These are phyloP conservation scores for Silurus aristotelis DNA, from an alignment of 2,797 vertebrate species.

Conservation along the genomic window DNA sequence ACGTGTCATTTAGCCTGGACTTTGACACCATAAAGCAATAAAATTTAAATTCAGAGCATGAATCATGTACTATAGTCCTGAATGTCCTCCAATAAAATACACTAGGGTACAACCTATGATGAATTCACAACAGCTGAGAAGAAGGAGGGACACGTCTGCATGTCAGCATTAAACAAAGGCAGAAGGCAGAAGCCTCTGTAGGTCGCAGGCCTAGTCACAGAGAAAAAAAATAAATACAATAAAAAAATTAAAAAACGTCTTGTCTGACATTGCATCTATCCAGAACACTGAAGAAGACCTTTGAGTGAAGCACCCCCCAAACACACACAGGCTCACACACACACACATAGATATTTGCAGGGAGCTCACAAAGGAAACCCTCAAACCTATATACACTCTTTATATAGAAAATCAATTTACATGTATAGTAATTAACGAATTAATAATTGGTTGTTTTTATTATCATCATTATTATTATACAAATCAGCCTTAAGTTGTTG, in stretches of 20 bases:
- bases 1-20: constrained; percentile 57
- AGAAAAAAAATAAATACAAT: constrained; percentile 32
- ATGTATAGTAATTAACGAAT: neutral
- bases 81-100: neutral
- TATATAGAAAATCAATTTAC: neutral
- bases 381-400: neutral
- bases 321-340: constrained; percentile 40
- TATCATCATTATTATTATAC: neutral
- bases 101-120: neutral
- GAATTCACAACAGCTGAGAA: constrained; percentile 1
- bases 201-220: neutral
- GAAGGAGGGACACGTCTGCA: neutral
- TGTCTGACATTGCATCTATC: constrained; percentile 52
- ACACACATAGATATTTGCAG: constrained; percentile 46
- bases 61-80: constrained; percentile 55
- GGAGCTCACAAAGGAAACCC: constrained; percentile 13
- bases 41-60: constrained; percentile 27
- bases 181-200: neutral
- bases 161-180: neutral
- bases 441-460: too few species aligned
- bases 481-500: neutral
- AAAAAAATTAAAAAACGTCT: constrained; percentile 33
- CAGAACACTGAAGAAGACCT: constrained; percentile 61
- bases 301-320: constrained; percentile 51
- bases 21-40: constrained; percentile 68